These are phyloP conservation scores for Micrasema minimum DNA, from an alignment of 1,140 invertebrate genomes.

Conservation along the genomic window DNA sequence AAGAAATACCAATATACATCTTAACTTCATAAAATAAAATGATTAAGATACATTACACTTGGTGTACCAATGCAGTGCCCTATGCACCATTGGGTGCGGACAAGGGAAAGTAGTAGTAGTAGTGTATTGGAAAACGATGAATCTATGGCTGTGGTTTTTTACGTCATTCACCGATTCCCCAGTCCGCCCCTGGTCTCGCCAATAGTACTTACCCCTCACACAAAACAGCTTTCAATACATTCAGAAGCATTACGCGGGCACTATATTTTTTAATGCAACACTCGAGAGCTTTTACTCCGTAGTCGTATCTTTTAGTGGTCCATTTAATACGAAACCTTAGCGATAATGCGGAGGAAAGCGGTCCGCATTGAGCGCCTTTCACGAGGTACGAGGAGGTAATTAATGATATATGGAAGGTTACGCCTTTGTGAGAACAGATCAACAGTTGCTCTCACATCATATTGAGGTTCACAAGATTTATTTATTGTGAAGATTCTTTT, in stretches of 20 bases:
- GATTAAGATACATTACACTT: no score
- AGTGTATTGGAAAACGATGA: no score
- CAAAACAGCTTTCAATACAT: conserved; percentile 51
- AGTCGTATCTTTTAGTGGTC: conserved; percentile 52
- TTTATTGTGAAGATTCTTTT: no score
- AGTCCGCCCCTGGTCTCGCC: conserved; percentile 2
- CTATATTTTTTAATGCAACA: conserved; percentile 54
- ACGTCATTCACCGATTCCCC: no score
- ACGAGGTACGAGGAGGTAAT: conserved; percentile 23
- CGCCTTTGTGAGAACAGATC: conserved; percentile 28
- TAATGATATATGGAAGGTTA: conserved; percentile 36
- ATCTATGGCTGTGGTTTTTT: no score
- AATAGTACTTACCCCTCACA: conserved; percentile 33
- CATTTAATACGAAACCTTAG: conserved; percentile 52
- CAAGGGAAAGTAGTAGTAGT: no score
- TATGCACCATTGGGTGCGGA: no score
- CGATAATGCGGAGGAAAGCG: conserved; percentile 47
- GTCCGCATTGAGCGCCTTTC: conserved; percentile 45
- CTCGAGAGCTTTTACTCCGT: conserved; percentile 49
- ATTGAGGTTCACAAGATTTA: no score
- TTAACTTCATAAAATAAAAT: no score
- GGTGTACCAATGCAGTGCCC: no score
- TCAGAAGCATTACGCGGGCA: conserved; percentile 42
- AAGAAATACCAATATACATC: no score
- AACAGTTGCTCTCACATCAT: no score